phyloP scores from a whole-genome alignment of 1,140 invertebrate genomes.

The Hycleus phaleratus region DNA sequence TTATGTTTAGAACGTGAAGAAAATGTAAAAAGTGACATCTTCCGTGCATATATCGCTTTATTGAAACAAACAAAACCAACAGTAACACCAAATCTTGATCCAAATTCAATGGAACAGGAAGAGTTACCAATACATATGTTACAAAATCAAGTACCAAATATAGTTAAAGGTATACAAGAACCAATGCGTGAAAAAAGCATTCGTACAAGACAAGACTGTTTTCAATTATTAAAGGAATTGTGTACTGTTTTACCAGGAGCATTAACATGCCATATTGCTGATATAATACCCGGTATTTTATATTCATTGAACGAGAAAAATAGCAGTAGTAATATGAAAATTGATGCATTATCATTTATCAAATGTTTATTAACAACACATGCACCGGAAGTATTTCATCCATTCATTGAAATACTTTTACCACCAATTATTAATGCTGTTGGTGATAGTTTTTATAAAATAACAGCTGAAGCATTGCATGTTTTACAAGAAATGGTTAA shows the following conservation, averaged over 20 bases:
- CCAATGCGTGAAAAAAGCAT: slow-evolving; percentile 92
- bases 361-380: slow-evolving; percentile 82
- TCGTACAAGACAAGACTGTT: slow-evolving; percentile 86
- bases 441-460: slow-evolving; percentile 95
- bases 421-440: slow-evolving; percentile 84
- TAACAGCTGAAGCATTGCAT: slow-evolving; percentile 88
- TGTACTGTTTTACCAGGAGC: slow-evolving; percentile 84
- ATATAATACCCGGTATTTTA: slow-evolving; percentile 82
- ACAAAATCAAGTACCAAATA: slow-evolving; percentile 53
- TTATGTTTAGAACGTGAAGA: slow-evolving; percentile 82
- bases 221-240: slow-evolving; percentile 83
- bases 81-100: slow-evolving; percentile 54
- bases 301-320: slow-evolving; percentile 89
- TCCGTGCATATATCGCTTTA: slow-evolving; percentile 92
- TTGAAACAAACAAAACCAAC: slow-evolving; percentile 78
- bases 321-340: slow-evolving; percentile 97
- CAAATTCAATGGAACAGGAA: slow-evolving; percentile 71
- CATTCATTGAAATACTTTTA: slow-evolving; percentile 75
- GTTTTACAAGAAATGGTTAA: slow-evolving; percentile 92
- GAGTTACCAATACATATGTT: slow-evolving; percentile 64
- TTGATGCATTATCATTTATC: slow-evolving; percentile 91
- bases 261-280: slow-evolving; percentile 74
- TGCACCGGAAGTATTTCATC: slow-evolving; percentile 66
- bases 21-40: slow-evolving; percentile 97
- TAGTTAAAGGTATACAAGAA: slow-evolving; percentile 82